Evolutionary conservation across 2,113 vertebrate genomes (phyloP).

Genomic region (Brachirus orientalis): DNA sequence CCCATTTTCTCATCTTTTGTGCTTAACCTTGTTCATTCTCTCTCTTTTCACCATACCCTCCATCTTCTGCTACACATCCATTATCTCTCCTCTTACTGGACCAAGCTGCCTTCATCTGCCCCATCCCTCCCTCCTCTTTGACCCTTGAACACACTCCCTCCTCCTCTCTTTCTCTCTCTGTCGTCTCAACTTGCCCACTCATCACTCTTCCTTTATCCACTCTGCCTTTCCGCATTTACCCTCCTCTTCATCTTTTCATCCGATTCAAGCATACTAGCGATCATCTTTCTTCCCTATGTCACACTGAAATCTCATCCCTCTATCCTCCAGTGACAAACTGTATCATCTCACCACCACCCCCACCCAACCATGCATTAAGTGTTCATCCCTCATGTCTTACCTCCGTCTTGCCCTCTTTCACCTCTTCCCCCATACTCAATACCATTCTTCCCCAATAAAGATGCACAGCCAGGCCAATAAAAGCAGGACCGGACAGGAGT

Average conservation of each 20-base stretch:
- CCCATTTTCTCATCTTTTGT: conserved; percentile 26
- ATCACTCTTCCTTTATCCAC: conserved; percentile 34
- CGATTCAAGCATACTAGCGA: conserved; percentile 2
- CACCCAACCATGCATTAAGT: conserved; percentile 11
- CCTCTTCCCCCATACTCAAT: neutral
- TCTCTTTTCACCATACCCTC: conserved; percentile 12
- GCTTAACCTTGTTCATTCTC: conserved; percentile 33
- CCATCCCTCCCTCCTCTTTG: conserved; percentile 3
- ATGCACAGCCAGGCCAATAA: conserved; percentile 48
- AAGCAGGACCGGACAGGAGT: conserved; percentile 39
- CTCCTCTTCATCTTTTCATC: conserved; percentile 34
- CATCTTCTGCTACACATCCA: conserved; percentile 42
- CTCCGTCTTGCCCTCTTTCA: neutral
- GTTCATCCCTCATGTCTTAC: conserved; percentile 27
- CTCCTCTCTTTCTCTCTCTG: conserved; percentile 1
- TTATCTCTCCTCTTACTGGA: conserved; percentile 23
- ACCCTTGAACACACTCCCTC: conserved; percentile 20
- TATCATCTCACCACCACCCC: conserved; percentile 36
- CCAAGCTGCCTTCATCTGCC: neutral
- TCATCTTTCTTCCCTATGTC: conserved; percentile 48
- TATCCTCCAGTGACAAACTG: conserved; percentile 36
- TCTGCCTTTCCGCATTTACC: conserved; percentile 34
- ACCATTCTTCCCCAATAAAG: conserved; percentile 39
- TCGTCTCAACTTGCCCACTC: conserved; percentile 43
- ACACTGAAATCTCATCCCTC: conserved; percentile 37